These are phyloP conservation scores for Oncorhynchus tshawytscha DNA, from an alignment of 2,113 vertebrate species.

Conservation along the genomic window DNA sequence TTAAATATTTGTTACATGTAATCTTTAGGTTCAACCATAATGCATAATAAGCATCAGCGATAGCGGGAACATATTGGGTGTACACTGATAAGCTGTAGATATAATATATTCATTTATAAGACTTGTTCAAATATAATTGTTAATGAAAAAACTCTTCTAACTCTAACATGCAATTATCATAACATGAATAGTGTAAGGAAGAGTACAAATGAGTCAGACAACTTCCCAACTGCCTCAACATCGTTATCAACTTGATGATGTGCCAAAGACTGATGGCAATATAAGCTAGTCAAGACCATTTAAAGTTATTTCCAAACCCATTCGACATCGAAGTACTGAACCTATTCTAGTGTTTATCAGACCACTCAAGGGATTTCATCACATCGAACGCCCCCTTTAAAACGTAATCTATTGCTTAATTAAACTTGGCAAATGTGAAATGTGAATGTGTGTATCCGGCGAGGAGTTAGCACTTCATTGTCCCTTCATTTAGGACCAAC, in stretches of 20 bases:
- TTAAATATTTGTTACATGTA: no score
- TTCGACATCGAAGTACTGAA: constrained; percentile 85
- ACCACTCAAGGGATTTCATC: constrained; percentile 80
- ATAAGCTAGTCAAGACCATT: constrained; percentile 14
- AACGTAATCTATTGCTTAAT: constrained; percentile 94
- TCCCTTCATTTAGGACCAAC: constrained; percentile 63
- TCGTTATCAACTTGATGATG: not conserved
- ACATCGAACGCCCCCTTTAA: constrained; percentile 76
- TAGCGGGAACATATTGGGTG: no score
- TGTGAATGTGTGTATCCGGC: constrained; percentile 78
- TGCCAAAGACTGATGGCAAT: constrained; percentile 17
- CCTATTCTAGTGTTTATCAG: constrained; percentile 85
- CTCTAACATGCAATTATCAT: no score
- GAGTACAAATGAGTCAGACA: no score
- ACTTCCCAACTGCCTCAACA: not conserved
- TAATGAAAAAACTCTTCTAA: no score
- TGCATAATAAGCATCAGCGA: no score
- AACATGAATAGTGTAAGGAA: no score
- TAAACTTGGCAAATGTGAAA: constrained; percentile 88
- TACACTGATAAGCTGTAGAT: no score
- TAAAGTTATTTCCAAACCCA: constrained; percentile 77
- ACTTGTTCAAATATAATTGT: no score
- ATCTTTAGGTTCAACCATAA: no score
- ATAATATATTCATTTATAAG: no score
- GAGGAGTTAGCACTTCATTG: constrained; percentile 79